Conservation (phyloP, 2,888 invertebrate genomes). For the Orchesella flavescens region DNA sequence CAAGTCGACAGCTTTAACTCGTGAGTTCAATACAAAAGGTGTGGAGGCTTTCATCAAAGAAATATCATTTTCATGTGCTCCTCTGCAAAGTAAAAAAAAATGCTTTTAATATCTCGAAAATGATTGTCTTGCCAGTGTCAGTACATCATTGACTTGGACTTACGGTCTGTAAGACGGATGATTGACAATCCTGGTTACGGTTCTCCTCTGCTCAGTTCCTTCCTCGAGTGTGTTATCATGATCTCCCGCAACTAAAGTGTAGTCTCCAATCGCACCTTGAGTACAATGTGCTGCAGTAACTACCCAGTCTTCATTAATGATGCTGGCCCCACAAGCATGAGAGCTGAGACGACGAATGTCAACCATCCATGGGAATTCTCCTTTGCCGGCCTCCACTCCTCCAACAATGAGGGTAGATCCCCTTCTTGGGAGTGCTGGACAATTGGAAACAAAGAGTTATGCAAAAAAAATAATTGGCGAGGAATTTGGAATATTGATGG, state of each 20-base stretch:
- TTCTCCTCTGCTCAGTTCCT: constrained; percentile 60
- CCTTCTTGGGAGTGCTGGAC: background rate
- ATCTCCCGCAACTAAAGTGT: constrained; percentile 60
- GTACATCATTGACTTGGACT: background rate
- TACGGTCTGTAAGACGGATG: constrained; percentile 61
- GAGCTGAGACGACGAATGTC: constrained; percentile 33
- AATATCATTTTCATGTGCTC: constrained; percentile 69
- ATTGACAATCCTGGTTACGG: constrained; percentile 36
- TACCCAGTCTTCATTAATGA: constrained; percentile 57
- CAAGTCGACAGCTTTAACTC: constrained; percentile 64
- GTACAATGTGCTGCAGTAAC: constrained; percentile 65
- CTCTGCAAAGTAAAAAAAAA: constrained; percentile 22
- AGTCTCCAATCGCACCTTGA: constrained; percentile 12
- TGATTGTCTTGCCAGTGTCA: no score
- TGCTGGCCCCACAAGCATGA: constrained; percentile 61
- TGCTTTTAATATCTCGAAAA: no score
- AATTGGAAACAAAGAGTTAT: background rate
- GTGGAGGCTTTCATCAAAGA: constrained; percentile 66
- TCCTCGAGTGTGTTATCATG: constrained; percentile 43
- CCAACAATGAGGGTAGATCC: constrained; percentile 49
- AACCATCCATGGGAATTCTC: constrained; percentile 57
- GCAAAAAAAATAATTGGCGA: background rate
- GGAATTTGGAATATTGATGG: no score
- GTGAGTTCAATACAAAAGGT: constrained; percentile 51
- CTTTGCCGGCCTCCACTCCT: constrained; percentile 38